Evolutionary conservation across 2,888 invertebrate species (phyloP).

Genomic region (Acleris laterana): DNA sequence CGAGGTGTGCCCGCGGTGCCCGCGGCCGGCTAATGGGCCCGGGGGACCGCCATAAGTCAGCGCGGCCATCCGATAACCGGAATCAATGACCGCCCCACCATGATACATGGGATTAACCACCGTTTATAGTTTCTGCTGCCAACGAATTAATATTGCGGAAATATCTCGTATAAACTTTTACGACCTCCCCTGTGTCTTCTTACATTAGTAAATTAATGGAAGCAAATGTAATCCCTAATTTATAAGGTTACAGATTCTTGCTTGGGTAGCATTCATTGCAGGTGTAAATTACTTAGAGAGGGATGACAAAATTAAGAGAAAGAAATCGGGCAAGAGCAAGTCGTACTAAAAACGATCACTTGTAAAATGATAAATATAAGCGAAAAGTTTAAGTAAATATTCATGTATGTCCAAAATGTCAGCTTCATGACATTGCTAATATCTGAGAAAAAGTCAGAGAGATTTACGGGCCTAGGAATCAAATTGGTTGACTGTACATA

Average conservation of each 20-base stretch:
- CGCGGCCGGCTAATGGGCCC: slow-evolving; percentile 62
- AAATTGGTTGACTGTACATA: too few relatives aligned
- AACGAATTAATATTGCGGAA: slow-evolving; percentile 77
- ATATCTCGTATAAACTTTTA: slow-evolving; percentile 74
- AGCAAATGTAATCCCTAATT: slow-evolving; percentile 24
- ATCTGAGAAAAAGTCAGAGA: too few relatives aligned
- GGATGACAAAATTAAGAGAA: neutral
- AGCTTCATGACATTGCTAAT: too few relatives aligned
- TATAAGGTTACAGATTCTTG: neutral
- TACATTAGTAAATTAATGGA: slow-evolving; percentile 36
- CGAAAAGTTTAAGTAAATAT: too few relatives aligned
- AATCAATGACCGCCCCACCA: slow-evolving; percentile 81
- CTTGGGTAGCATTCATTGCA: neutral
- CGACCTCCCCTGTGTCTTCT: slow-evolving; percentile 40
- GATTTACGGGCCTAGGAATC: too few relatives aligned
- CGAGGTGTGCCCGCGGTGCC: slow-evolving; percentile 15
- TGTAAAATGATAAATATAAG: too few relatives aligned
- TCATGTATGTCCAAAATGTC: too few relatives aligned
- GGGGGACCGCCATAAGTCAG: slow-evolving; percentile 78
- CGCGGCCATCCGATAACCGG: slow-evolving; percentile 71
- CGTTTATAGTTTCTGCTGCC: slow-evolving; percentile 79
- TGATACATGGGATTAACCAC: slow-evolving; percentile 79
- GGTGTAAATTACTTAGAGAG: neutral
- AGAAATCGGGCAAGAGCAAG: too few relatives aligned
- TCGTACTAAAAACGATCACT: too few relatives aligned